A percentile compares a stretch with the other conserved stretches of the same genome.
Conservation (phyloP, 92 coral and sea anemone genomes). For the Epizoanthus ramosus region DNA sequence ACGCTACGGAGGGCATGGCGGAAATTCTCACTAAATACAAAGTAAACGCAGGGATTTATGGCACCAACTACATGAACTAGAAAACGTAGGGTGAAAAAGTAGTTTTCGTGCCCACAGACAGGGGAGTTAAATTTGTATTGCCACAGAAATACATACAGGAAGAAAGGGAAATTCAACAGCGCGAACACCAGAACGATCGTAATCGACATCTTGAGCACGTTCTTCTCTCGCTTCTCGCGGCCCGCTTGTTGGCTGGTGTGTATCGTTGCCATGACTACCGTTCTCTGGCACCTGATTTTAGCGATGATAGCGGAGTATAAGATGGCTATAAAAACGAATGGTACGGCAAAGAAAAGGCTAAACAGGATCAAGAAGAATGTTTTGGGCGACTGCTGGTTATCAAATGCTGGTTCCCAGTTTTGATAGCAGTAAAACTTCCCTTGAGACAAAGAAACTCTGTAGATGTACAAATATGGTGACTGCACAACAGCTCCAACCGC, state of each 20-base stretch:
- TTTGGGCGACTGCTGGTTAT: constrained; percentile 17
- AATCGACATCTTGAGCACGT: constrained; percentile 41
- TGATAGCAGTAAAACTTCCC: constrained; percentile 5
- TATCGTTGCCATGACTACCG: constrained; percentile 17
- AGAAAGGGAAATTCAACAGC: constrained; percentile 45
- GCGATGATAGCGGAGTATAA: constrained; percentile 46
- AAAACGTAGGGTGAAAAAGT: constrained; percentile 34
- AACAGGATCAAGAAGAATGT: constrained; percentile 40
- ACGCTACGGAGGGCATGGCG: constrained; percentile 40
- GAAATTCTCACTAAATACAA: constrained; percentile 44
- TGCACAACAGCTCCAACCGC: constrained; percentile 30
- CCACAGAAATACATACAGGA: constrained; percentile 37
- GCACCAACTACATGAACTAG: constrained; percentile 53
- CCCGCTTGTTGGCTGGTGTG: neutral
- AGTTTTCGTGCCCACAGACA: constrained; percentile 24
- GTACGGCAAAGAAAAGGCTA: constrained; percentile 40
- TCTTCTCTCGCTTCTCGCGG: constrained; percentile 42
- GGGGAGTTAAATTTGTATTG: constrained; percentile 41
- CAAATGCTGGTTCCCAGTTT: constrained; percentile 45
- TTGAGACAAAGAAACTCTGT: neutral
- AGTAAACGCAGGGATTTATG: constrained; percentile 48
- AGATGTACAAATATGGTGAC: constrained; percentile 30
- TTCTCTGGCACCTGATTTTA: constrained; percentile 51
- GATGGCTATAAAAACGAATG: constrained; percentile 39
- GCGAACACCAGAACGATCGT: constrained; percentile 46